Evolutionary conservation across 2,797 vertebrate genomes (phyloP).

Genomic region (Trichosurus vulpecula): DNA sequence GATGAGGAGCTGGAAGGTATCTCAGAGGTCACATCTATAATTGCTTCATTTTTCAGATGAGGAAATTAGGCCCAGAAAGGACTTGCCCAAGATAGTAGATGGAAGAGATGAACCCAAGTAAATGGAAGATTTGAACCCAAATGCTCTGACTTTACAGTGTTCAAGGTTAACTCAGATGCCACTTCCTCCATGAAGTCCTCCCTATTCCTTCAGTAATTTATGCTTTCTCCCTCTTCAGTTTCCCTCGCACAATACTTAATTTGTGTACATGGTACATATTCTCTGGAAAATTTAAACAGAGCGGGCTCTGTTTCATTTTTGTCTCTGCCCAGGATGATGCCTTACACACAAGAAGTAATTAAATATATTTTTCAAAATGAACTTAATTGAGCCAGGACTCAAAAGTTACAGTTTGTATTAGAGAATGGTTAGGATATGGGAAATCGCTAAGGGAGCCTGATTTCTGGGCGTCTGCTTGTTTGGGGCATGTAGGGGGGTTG

Average conservation of each 20-base stretch:
- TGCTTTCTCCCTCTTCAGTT: background rate
- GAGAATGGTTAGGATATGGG: background rate
- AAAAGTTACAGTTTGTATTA: background rate
- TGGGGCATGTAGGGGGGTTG: constrained; percentile 11
- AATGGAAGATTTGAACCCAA: background rate
- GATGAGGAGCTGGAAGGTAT: background rate
- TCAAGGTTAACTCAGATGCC: background rate
- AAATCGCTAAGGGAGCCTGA: background rate
- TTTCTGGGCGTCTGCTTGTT: constrained; percentile 23
- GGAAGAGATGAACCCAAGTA: background rate
- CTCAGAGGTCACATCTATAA: background rate
- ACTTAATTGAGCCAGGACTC: background rate
- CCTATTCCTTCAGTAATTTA: background rate
- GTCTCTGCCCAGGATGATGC: background rate
- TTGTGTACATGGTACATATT: background rate
- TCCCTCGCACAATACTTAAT: background rate
- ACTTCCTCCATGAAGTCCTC: background rate
- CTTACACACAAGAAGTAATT: background rate
- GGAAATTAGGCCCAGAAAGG: background rate
- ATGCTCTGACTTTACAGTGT: background rate
- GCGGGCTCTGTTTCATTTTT: background rate
- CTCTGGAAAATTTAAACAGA: background rate
- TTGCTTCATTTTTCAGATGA: background rate
- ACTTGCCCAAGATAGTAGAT: background rate
- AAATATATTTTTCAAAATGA: background rate